A percentile compares a stretch with the other conserved stretches of the same genome.
These are phyloP conservation scores for Myrmophylax atrothorax DNA, from an alignment of 2,113 vertebrate species.

Conservation along the genomic window DNA sequence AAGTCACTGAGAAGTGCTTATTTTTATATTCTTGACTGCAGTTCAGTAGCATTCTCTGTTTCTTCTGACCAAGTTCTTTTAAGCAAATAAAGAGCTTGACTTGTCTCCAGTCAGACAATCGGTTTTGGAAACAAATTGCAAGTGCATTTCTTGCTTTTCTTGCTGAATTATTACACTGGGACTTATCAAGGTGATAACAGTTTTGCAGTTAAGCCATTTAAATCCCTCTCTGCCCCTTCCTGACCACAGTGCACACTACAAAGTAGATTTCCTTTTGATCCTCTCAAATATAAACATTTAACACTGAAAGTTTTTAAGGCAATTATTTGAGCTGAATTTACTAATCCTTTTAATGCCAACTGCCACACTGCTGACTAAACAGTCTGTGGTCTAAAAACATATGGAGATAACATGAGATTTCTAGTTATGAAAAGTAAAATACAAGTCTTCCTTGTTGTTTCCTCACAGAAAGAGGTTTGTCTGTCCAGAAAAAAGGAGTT, in stretches of 20 bases:
- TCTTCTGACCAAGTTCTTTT: slow-evolving; percentile 34
- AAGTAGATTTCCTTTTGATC: slow-evolving; percentile 67
- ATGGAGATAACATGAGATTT: not conserved
- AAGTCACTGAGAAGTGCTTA: slow-evolving; percentile 2
- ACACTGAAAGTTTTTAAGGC: slow-evolving; percentile 47
- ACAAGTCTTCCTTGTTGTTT: not conserved
- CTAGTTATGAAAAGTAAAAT: not conserved
- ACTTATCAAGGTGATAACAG: slow-evolving; percentile 59
- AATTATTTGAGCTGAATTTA: slow-evolving; percentile 62
- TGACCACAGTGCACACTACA: slow-evolving; percentile 35
- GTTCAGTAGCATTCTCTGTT: slow-evolving; percentile 22
- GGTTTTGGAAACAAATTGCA: slow-evolving; percentile 40
- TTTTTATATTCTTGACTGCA: slow-evolving; percentile 25
- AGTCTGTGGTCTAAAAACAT: slow-evolving; percentile 8
- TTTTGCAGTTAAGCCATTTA: slow-evolving; percentile 55
- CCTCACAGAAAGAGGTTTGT: not conserved
- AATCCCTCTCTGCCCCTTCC: slow-evolving; percentile 67
- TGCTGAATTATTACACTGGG: slow-evolving; percentile 28
- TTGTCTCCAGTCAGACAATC: slow-evolving; percentile 22
- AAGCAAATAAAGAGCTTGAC: slow-evolving; percentile 51
- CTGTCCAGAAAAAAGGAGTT: not conserved
- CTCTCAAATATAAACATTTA: slow-evolving; percentile 64
- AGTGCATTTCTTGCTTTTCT: slow-evolving; percentile 38
- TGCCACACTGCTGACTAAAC: slow-evolving; percentile 1
- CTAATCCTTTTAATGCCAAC: slow-evolving; percentile 63